Base-by-base conservation (phyloP, 2,888 invertebrate genomes). In the Bugulina stolonifera region DNA sequence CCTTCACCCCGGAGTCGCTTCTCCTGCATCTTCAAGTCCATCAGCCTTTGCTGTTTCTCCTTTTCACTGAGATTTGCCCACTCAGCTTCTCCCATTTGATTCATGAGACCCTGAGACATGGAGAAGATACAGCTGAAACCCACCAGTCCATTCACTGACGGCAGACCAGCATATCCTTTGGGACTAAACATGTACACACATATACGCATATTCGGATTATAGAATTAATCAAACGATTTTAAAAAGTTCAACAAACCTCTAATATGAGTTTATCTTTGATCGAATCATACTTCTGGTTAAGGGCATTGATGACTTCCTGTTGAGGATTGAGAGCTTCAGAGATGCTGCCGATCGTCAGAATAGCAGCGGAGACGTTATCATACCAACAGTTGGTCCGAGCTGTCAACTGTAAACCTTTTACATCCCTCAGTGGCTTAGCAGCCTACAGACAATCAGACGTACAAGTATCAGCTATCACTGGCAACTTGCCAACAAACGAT, bases 201-300 rank as follows among this genome's bases (percentile, higher is more conserved):
- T n/a, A n/a, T n/a, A n/a, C n/a, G n/a, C n/a, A n/a, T n/a, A n/a
- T n/a, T n/a, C n/a, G n/a, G n/a, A n/a, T n/a, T n/a, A n/a, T n/a
- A n/a, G n/a, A n/a, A n/a, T n/a, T n/a, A n/a, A n/a, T n/a, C n/a
- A n/a, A n/a, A n/a, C 5, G 43, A 43, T 43, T 10, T 43, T 5
- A 43, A 43, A 10, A 18, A 43, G 43, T n/a, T 72, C 1, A 18
- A 73, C 74, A 72, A 74, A 82, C 82, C 77, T 81, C 79, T 54
- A 79, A 75, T 5, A 81, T 73, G 0, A 82, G 75, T 73, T 81
- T 81, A 71, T 80, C 80, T 70, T 76, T 78, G 69, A 81, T 73
- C 10, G 79, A 78, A 76, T 81, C 81, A 77, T 81, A 82, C 72
- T 82, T 82, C 73, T 79, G 75, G 73, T 81, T 78, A 23, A 82